phyloP scores from a whole-genome alignment of 1,140 invertebrate species.

The Tetragnatha versicolor region DNA sequence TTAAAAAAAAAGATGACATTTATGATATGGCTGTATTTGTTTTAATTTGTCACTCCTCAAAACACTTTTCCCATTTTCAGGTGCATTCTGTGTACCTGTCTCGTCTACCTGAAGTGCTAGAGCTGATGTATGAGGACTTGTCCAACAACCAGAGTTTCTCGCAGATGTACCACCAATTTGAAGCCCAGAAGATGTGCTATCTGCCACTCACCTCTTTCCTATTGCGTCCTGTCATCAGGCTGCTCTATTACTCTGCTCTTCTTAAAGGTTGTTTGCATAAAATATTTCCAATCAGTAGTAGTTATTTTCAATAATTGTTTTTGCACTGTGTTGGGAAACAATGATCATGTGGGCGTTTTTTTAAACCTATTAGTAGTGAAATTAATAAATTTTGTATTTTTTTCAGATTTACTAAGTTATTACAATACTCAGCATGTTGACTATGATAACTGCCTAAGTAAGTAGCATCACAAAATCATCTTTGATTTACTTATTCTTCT shows the following conservation, averaged over 20 bases:
- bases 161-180: constrained; percentile 82
- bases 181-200: constrained; percentile 83
- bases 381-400: constrained; percentile 45
- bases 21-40: no score
- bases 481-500: not conserved
- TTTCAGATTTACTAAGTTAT: constrained; percentile 74
- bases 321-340: not conserved
- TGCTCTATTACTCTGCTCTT: constrained; percentile 84
- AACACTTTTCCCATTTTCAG: constrained; percentile 65
- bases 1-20: no score
- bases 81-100: constrained; percentile 82
- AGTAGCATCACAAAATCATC: not conserved
- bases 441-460: constrained; percentile 73
- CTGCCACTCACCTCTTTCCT: constrained; percentile 86
- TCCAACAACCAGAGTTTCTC: constrained; percentile 77
- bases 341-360: no score
- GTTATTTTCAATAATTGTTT: not conserved
- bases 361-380: not conserved
- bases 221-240: constrained; percentile 85
- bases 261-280: constrained; percentile 72
- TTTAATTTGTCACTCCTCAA: no score
- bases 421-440: constrained; percentile 78
- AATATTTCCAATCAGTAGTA: not conserved
- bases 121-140: constrained; percentile 77
- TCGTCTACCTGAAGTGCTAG: constrained; percentile 75